phyloP scores from a whole-genome alignment of 2,888 invertebrate genomes.

The Drosophila rellima region DNA sequence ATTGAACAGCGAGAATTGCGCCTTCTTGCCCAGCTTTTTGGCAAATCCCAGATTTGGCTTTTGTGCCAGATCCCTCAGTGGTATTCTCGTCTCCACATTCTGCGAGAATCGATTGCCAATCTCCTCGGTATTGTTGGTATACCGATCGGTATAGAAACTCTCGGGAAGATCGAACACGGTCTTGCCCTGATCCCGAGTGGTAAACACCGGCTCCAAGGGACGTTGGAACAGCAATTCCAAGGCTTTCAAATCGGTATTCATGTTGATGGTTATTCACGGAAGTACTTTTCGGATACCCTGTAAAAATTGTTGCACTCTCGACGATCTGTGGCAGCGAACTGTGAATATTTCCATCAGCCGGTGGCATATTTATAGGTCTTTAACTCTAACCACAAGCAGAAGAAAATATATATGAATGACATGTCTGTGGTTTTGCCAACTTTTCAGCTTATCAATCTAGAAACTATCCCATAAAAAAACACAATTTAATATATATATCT shows the following conservation, averaged over 20 bases:
- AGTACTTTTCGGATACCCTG: conserved; percentile 6
- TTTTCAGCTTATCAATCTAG: background rate
- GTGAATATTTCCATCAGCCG: background rate
- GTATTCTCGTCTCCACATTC: conserved; percentile 81
- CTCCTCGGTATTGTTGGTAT: conserved; percentile 73
- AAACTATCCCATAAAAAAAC: too few relatives aligned
- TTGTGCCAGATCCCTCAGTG: conserved; percentile 74
- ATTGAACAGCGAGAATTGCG: conserved; percentile 90
- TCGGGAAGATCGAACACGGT: conserved; percentile 82
- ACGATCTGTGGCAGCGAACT: conserved; percentile 38
- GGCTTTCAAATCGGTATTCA: conserved; percentile 76
- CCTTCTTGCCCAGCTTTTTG: conserved; percentile 62
- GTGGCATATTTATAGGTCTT: conserved; percentile 40
- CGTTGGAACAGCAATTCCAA: conserved; percentile 83
- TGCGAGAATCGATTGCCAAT: conserved; percentile 81
- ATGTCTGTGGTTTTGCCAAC: conserved; percentile 18
- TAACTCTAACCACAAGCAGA: conserved; percentile 10
- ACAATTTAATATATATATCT: background rate
- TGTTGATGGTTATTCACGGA: conserved; percentile 33
- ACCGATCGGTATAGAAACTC: conserved; percentile 82
- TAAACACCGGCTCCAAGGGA: conserved; percentile 84
- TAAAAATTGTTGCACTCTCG: conserved; percentile 19
- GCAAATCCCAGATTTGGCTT: conserved; percentile 83
- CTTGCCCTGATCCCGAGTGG: conserved; percentile 82
- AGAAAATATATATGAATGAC: conserved; percentile 1